Base-by-base conservation (phyloP, 2,888 invertebrate genomes). In the Choristoneura rosaceana region DNA sequence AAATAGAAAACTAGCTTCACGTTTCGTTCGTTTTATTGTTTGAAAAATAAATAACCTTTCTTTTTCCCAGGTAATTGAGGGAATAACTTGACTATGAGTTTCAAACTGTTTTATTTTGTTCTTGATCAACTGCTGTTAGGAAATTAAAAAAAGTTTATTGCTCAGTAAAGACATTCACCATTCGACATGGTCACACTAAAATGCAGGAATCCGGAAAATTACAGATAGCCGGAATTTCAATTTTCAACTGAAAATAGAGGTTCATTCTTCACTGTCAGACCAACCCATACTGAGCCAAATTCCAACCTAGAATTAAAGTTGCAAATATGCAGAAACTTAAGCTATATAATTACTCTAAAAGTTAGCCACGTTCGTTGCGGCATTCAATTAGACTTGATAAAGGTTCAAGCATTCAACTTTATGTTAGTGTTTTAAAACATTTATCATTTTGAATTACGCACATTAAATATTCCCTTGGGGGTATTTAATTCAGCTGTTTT, bases 201-300 rank as follows among this genome's bases (percentile, higher is more conserved):
- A 45, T 14, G 25, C 60, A 58, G 71, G 71, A 67, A 65, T 64
- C 43, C 63, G 58, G 50, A 73, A 63, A 73, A 73, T 62, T 63
- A 67, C 64, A 50, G 38, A 66, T 59, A 67, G 66, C 25, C 3
- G 71, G 71, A 71, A 71, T 63, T 71, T 71, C 71, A 71, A 71
- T 71, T 63, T 63, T 58, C 67, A 63, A 63, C 67, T 68, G 71
- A 71, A 71, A 71, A 71, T 71, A 68, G 67, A 67, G 62, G 15
- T 43, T n/a, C 71, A 71, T 71, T 62, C 62, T 50, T 71, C 71
- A 71, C 71, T 71, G 71, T 71, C 71, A 68, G 55, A 33, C 63
- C 55, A 47, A 63, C 70, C 70, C 71, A 63, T 58, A 58, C 63
- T 45, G 67, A 62, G 58, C 52, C 47, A 63, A 71, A 71, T 71